Evolutionary conservation across 2,797 vertebrate genomes (phyloP).

Genomic region (Steatocranus sp.): DNA sequence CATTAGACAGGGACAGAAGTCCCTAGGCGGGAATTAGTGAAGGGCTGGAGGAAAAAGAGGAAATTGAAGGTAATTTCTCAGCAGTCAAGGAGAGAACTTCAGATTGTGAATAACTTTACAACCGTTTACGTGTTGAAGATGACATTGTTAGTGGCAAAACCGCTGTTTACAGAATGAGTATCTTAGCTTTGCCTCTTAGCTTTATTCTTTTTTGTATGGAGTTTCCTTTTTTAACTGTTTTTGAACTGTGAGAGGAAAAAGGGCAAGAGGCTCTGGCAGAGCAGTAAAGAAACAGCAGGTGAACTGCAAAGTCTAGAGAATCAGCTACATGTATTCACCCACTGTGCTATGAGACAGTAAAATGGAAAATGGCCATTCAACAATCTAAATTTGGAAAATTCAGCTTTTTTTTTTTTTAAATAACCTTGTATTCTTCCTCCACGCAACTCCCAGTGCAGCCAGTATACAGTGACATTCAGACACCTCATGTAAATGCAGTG

Average conservation of each 20-base stretch:
- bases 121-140: neutral
- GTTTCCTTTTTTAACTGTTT: neutral
- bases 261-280: neutral
- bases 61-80: constrained; percentile 11
- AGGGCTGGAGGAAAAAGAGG: neutral
- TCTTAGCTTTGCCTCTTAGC: neutral
- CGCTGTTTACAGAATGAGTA: neutral
- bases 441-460: neutral
- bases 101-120: neutral
- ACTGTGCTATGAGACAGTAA: neutral
- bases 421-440: constrained; percentile 21
- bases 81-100: neutral
- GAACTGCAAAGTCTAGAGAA: neutral
- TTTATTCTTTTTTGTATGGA: neutral
- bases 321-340: neutral
- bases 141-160: neutral
- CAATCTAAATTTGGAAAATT: neutral
- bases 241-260: neutral
- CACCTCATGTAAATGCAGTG: constrained; percentile 55
- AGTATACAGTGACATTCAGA: constrained; percentile 38
- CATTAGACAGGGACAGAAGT: constrained; percentile 44
- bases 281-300: neutral
- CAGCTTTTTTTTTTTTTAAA: constrained; percentile 3
- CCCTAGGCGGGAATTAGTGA: constrained; percentile 4
- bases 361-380: neutral